Base-by-base conservation (phyloP, 1,140 invertebrate species). In the Hetaerina americana region DNA sequence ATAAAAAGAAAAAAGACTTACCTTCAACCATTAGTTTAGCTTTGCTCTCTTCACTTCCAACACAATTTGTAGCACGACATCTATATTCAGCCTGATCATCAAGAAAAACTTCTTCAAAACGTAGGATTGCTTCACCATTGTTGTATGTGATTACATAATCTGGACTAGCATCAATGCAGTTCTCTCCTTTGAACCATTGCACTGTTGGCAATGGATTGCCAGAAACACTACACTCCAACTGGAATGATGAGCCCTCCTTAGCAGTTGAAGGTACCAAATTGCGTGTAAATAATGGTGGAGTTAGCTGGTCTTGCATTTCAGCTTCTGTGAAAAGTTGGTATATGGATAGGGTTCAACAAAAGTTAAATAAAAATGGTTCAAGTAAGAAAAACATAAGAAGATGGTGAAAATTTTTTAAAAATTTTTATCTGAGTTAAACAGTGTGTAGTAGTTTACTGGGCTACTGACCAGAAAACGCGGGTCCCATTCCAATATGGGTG, bases 151-250 rank as follows among this genome's bases (percentile, higher is more conserved):
- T 87, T 31, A 83, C 77, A 78, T 90, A 92, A 78, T 92, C 88
- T 0, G 89, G 86, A 28, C 83, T 89, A 79, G 87, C 88, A 76
- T 91, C 89, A 66, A 94, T 86, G 75, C 91, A 90, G 0, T 83
- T 79, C 29, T 86, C 86, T 76, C 92, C 87, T 78, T 92, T 93
- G 75, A 85, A 90, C 92, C 92, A 94, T 69, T 87, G 87, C 1
- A 94, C 89, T 6, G 87, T 88, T 5, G 92, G 91, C 66, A 92
- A 76, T 1, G 92, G 92, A 80, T 90, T 87, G 2, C 90, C 90
- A 70, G 84, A 84, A 2, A 93, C 88, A 67, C 84, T 85, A 76
- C 92, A 93, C 70, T 88, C 84, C 72, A 94, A 86, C 76, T 86
- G 84, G 78, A 88, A 87, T 0, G 85, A 79, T 26, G 78, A 80